Percentiles rank a stretch among this genome's conserved stretches.
These are phyloP conservation scores for Leptoteleia sp. DNA, from an alignment of 1,140 invertebrate genomes.

Conservation along the genomic window DNA sequence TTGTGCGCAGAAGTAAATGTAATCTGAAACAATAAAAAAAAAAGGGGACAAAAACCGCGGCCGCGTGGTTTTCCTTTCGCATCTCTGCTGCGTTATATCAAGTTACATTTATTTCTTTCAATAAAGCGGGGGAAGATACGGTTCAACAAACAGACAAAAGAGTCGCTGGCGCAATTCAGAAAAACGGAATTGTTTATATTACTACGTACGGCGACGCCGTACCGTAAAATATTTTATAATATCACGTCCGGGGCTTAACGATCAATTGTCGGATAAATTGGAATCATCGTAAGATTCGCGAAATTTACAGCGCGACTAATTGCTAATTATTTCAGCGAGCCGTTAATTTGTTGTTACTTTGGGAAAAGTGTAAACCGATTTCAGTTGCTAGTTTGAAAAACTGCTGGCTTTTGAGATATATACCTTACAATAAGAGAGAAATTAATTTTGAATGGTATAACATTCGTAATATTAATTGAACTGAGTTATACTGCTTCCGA, in stretches of 20 bases:
- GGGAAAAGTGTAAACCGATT: too few species aligned
- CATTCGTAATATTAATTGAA: too few species aligned
- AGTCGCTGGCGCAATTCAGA: slow-evolving; percentile 15
- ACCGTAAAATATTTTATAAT: slow-evolving; percentile 25
- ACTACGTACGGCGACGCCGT: slow-evolving; percentile 28
- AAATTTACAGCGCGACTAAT: too few species aligned
- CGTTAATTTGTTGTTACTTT: too few species aligned
- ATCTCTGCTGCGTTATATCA: slow-evolving; percentile 48
- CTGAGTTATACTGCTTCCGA: too few species aligned
- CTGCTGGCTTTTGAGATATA: too few species aligned
- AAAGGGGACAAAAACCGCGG: slow-evolving; percentile 28
- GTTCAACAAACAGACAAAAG: slow-evolving; percentile 54
- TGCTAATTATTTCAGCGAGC: too few species aligned
- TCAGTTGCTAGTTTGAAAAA: too few species aligned
- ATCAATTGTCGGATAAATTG: too few species aligned
- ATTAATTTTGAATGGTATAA: too few species aligned
- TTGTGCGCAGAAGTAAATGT: slow-evolving; percentile 42
- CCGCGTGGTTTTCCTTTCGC: slow-evolving; percentile 28
- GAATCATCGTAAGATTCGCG: too few species aligned
- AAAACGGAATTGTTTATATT: slow-evolving; percentile 52
- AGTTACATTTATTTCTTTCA: slow-evolving; percentile 53
- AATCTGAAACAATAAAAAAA: slow-evolving; percentile 47
- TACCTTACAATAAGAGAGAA: too few species aligned
- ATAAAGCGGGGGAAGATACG: slow-evolving; percentile 52
- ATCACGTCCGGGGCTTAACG: neutral